phyloP scores from a whole-genome alignment of 2,797 vertebrate genomes.

The Nyctalus aviator region DNA sequence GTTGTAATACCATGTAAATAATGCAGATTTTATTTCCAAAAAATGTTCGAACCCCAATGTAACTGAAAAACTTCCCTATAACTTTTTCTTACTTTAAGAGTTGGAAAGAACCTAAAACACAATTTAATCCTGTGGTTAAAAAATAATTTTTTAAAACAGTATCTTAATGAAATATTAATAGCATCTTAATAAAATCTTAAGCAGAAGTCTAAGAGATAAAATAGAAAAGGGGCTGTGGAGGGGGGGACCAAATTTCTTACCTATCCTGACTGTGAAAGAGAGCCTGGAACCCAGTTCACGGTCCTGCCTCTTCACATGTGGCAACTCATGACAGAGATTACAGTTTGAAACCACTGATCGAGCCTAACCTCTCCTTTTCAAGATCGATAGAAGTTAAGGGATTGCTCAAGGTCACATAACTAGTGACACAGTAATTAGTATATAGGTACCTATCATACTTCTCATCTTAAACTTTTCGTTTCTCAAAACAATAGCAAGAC shows the following conservation, averaged over 20 bases:
- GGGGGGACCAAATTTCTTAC: background rate
- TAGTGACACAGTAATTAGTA: background rate
- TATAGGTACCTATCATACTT: background rate
- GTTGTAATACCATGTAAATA: constrained; percentile 1
- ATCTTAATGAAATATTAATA: background rate
- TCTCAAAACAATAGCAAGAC: constrained; percentile 50
- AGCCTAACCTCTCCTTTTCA: background rate
- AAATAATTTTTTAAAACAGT: background rate
- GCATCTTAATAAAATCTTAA: background rate
- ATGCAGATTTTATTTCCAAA: background rate
- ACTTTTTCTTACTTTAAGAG: constrained; percentile 1
- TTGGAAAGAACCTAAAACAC: background rate
- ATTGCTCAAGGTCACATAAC: background rate
- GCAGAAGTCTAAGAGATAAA: background rate
- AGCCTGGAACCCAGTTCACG: background rate
- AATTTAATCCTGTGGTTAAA: constrained; percentile 20
- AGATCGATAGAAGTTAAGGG: background rate
- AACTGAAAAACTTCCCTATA: background rate
- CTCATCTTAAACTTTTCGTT: background rate
- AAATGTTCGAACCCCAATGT: constrained; percentile 2
- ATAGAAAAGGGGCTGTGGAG: background rate
- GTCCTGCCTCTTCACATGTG: background rate
- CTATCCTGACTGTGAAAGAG: background rate
- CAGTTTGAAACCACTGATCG: background rate
- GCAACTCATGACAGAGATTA: background rate